These are phyloP conservation scores for Gambelia wislizenii DNA, from an alignment of 2,797 vertebrate species.

Conservation along the genomic window DNA sequence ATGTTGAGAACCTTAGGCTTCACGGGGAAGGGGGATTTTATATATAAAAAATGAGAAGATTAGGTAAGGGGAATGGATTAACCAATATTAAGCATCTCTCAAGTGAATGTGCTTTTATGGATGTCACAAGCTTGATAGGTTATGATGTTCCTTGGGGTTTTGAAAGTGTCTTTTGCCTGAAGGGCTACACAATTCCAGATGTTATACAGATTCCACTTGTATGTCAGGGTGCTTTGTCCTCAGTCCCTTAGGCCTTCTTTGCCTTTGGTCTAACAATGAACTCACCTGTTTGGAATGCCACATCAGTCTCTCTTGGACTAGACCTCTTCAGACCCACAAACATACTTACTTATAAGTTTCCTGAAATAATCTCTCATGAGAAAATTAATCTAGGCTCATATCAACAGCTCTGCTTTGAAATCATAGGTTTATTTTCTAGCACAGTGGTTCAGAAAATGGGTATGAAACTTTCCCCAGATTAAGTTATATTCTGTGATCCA, in stretches of 20 bases:
- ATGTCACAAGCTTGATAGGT: slow-evolving; percentile 8
- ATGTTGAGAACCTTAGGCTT: background rate
- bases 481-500: background rate
- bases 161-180: slow-evolving; percentile 42
- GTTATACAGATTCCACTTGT: slow-evolving; percentile 38
- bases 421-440: slow-evolving; percentile 15
- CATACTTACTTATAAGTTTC: background rate
- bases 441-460: slow-evolving; percentile 9
- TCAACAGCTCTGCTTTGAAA: background rate
- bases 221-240: slow-evolving; percentile 29
- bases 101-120: slow-evolving; percentile 20
- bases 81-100: slow-evolving; percentile 22
- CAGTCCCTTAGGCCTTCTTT: slow-evolving; percentile 20
- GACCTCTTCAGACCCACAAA: background rate
- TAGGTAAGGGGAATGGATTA: slow-evolving; percentile 6
- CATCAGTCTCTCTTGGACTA: background rate
- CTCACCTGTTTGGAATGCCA: slow-evolving; percentile 17
- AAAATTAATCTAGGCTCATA: background rate
- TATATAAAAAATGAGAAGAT: slow-evolving; percentile 4
- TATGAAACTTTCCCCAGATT: background rate
- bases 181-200: slow-evolving; percentile 46
- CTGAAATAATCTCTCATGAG: slow-evolving; percentile 11
- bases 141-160: slow-evolving; percentile 27
- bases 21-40: background rate
- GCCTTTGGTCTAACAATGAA: slow-evolving; percentile 6